Conservation (phyloP, 2,888 invertebrate species). For the Machimus rusticus region DNA sequence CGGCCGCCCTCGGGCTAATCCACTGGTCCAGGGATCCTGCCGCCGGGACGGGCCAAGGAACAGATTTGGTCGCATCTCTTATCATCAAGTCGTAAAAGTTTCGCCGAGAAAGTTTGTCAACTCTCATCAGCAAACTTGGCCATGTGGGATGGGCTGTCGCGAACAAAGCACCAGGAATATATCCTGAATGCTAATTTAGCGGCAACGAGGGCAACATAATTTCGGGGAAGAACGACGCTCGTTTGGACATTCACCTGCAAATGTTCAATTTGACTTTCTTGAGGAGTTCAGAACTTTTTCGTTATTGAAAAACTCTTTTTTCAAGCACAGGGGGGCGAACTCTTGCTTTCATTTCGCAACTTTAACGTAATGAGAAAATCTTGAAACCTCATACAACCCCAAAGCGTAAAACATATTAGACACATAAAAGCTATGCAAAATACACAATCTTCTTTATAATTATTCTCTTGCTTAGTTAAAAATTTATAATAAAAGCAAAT, state of each 20-base stretch:
- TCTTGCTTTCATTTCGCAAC: background rate
- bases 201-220: background rate
- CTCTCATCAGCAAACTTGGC: conserved; percentile 20
- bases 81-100: conserved; percentile 25
- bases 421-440: no score
- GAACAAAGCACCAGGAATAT: background rate
- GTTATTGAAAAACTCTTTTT: background rate
- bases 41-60: background rate
- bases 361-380: background rate
- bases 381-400: background rate
- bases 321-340: background rate
- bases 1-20: conserved; percentile 29
- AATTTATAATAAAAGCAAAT: no score
- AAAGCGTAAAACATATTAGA: background rate
- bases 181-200: conserved; percentile 5
- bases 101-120: conserved; percentile 6
- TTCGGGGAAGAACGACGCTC: background rate
- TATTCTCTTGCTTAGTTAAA: no score
- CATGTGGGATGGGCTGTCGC: background rate
- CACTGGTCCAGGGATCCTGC: background rate
- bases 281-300: background rate
- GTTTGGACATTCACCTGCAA: background rate
- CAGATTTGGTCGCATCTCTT: conserved; percentile 7
- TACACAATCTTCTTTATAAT: no score
- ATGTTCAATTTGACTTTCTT: background rate